A percentile compares a stretch with the other conserved stretches of the same genome.
phyloP scores from a whole-genome alignment of 2,113 vertebrate species.

The Rhadina sibilatrix region DNA sequence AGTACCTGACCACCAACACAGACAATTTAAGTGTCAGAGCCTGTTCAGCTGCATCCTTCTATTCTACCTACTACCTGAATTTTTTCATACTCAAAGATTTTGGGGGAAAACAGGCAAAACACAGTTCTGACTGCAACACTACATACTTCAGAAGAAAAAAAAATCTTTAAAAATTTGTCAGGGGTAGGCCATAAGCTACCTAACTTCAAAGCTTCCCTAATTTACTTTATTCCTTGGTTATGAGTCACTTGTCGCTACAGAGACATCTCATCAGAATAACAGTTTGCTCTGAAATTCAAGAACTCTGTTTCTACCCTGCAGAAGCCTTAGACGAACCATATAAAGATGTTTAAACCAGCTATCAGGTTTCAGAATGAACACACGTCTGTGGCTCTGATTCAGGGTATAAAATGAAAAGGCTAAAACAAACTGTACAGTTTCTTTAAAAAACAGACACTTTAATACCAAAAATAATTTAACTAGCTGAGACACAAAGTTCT shows the following conservation, averaged over 20 bases:
- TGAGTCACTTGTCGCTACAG: background rate
- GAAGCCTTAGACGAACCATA: background rate
- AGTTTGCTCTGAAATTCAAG: slow-evolving; percentile 13
- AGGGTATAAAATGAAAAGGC: background rate
- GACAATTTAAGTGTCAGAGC: background rate
- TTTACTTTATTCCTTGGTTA: background rate
- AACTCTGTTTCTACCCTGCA: background rate
- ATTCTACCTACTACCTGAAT: background rate
- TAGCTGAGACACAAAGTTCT: background rate
- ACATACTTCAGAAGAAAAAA: fast-evolving
- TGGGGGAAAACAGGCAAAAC: background rate
- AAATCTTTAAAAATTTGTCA: background rate
- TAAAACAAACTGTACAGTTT: background rate
- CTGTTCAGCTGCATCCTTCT: fast-evolving
- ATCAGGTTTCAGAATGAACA: slow-evolving; percentile 12
- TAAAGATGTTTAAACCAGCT: background rate
- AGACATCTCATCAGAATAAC: background rate
- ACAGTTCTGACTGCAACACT: background rate
- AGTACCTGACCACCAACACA: fast-evolving
- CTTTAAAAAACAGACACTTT: background rate
- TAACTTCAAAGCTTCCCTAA: background rate
- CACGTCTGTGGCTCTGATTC: background rate
- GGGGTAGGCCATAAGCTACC: background rate
- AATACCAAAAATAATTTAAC: background rate
- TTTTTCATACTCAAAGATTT: background rate